phyloP scores from a whole-genome alignment of 1,140 invertebrate genomes.

The Drosophila parvula region DNA sequence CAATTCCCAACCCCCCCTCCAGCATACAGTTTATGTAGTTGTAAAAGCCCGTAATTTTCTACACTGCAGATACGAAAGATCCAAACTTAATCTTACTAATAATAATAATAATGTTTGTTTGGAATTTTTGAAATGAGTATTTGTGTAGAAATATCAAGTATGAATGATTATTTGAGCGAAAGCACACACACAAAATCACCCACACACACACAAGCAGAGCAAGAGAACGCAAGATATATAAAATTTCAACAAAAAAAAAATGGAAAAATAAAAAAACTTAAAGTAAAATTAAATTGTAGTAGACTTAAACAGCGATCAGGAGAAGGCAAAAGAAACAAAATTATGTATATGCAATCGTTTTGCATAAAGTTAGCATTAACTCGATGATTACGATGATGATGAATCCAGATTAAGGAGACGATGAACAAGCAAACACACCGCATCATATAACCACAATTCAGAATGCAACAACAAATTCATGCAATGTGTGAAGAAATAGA shows the following conservation, averaged over 20 bases:
- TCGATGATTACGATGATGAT: conserved; percentile 18
- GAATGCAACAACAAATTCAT: conserved; percentile 31
- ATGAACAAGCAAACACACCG: conserved; percentile 40
- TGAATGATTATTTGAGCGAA: conserved; percentile 64
- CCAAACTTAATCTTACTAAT: conserved; percentile 69
- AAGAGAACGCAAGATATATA: conserved; percentile 28
- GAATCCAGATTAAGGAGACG: conserved; percentile 47
- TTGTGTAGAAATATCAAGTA: conserved; percentile 78
- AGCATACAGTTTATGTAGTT: conserved; percentile 57
- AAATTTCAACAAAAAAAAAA: neutral
- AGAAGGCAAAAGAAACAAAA: conserved; percentile 50
- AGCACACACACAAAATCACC: conserved; percentile 30
- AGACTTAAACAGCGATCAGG: conserved; percentile 25
- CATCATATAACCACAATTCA: conserved; percentile 28
- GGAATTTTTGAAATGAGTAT: conserved; percentile 74
- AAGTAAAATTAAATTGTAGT: conserved; percentile 36
- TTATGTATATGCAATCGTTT: conserved; percentile 61
- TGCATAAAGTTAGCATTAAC: conserved; percentile 68
- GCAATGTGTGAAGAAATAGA: conserved; percentile 54
- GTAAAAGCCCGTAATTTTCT: conserved; percentile 60
- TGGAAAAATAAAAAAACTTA: conserved; percentile 11
- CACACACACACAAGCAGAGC: conserved; percentile 27
- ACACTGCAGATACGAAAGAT: conserved; percentile 50
- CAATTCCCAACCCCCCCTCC: conserved; percentile 13
- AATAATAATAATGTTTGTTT: conserved; percentile 72